Base-by-base conservation (phyloP, 2,113 vertebrate genomes). In the Tor tambroides region DNA sequence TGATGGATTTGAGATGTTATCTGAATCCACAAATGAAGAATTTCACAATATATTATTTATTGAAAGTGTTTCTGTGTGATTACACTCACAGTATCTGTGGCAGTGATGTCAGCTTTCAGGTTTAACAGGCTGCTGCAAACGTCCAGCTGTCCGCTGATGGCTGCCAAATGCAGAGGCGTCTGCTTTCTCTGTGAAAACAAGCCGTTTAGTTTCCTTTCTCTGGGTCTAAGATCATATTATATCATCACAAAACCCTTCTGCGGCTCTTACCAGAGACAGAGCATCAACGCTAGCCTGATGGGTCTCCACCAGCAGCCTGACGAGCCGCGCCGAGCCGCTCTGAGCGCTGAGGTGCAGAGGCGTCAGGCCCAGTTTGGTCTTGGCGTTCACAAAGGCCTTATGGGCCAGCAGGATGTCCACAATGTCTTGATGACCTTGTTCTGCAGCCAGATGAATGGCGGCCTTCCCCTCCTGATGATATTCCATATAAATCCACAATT, bases 331-430 rank as follows among this genome's bases (percentile, higher is more conserved):
- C 65, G 89, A 93, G 46, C 93, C 93, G 17, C 87, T 91, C 84
- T 90, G 90, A 35, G 91, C 92, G 1, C 90, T 90, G 7, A 94
- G 90, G 89, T 94, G 93, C 21, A 94, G 91, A 0, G 93, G 92
- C 0, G 92, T 94, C 78, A 94, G 89, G 49, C 92, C 93, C 67
- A 91, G 89, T 71, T 94, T 94, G 84, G 92, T 93, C 83, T 93
- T 94, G 7, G 91, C 87, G 1, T 94, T 93, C n/a, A 94, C 91
- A 46, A 94, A 93, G 28, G 93, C 91, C 51, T 94, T 94, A 87
- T 93, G 90, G 82, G 89, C 87, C 43, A 94, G 89, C 56, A 93
- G 88, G 80, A 94, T 76, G 32, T 93, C 91, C 0, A 91, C 91
- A 1, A 93, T 92, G 65, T 92, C 85, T 51, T 93, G 87, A 12